phyloP scores from a whole-genome alignment of 2,113 vertebrate genomes.

The Xyliphius kryptos region DNA sequence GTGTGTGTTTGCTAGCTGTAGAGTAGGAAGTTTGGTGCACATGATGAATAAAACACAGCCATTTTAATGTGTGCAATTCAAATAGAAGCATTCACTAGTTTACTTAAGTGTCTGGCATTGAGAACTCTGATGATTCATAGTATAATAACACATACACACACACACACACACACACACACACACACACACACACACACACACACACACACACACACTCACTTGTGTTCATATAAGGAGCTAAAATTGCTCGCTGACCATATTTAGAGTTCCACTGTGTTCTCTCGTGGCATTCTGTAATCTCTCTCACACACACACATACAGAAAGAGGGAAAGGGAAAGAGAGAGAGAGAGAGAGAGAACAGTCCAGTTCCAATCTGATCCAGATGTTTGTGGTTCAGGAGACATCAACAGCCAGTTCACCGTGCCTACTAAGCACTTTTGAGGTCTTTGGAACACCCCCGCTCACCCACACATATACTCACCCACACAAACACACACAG shows the following conservation, averaged over 20 bases:
- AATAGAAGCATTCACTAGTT: not conserved
- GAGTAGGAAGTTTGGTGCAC: not conserved
- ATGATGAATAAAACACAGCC: not conserved
- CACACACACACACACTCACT: conserved; percentile 31
- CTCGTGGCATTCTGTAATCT: conserved; percentile 53
- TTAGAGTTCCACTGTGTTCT: conserved; percentile 63
- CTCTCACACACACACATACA: conserved; percentile 47
- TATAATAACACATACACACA: conserved; percentile 44
- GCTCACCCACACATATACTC: not conserved
- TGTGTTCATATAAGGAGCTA: conserved; percentile 71
- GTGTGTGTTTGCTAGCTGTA: not conserved
- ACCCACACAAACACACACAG: not conserved
- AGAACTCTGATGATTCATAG: conserved; percentile 54
- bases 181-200: conserved; percentile 38
- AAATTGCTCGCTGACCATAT: conserved; percentile 68
- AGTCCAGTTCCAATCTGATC: conserved; percentile 25
- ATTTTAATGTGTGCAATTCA: conserved; percentile 6
- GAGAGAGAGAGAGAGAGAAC: not conserved
- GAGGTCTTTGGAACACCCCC: not conserved
- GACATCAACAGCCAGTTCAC: not conserved
- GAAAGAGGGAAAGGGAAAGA: not conserved
- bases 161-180: conserved; percentile 39
- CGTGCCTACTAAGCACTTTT: conserved; percentile 10
- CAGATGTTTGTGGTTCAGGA: conserved; percentile 22
- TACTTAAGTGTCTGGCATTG: conserved; percentile 25